These are phyloP conservation scores for Mormyrops boulengeri DNA, from an alignment of 2,797 vertebrate species.

Conservation along the genomic window DNA sequence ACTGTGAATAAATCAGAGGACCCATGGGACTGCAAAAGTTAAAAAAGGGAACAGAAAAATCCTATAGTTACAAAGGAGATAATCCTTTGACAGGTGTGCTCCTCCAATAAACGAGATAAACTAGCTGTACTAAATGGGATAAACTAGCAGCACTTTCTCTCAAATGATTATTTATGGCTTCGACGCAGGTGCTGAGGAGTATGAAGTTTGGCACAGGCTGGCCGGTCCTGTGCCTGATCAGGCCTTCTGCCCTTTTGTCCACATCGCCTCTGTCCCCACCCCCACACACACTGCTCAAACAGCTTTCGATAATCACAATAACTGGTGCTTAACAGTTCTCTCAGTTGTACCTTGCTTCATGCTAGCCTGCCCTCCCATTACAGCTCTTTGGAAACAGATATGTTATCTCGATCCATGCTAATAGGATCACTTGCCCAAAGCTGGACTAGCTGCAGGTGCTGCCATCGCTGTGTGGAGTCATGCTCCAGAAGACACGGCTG, in stretches of 20 bases:
- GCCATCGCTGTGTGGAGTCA: background rate
- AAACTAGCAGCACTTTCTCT: background rate
- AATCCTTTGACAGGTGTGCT: slow-evolving; percentile 7
- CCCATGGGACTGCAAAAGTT: background rate
- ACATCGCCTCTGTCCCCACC: background rate
- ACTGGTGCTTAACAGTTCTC: background rate
- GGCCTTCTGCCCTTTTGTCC: background rate
- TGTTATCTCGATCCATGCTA: background rate
- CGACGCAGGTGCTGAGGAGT: background rate
- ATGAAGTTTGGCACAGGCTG: background rate
- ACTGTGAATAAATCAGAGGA: slow-evolving; percentile 8
- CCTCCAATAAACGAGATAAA: slow-evolving; percentile 3
- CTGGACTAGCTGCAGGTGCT: background rate
- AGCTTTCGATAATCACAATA: background rate
- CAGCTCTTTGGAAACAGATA: background rate
- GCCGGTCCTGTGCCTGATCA: background rate
- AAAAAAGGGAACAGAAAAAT: slow-evolving; percentile 8
- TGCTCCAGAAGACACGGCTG: background rate
- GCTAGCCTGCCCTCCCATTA: background rate
- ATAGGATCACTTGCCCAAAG: background rate
- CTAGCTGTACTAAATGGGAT: background rate
- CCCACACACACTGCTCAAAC: background rate
- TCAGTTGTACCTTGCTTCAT: background rate
- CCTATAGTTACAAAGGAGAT: slow-evolving; percentile 16
- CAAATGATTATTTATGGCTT: background rate